Percentiles rank a stretch among this genome's conserved stretches.
phyloP scores from a whole-genome alignment of 2,113 vertebrate species.

The Hippopotamus amphibius region DNA sequence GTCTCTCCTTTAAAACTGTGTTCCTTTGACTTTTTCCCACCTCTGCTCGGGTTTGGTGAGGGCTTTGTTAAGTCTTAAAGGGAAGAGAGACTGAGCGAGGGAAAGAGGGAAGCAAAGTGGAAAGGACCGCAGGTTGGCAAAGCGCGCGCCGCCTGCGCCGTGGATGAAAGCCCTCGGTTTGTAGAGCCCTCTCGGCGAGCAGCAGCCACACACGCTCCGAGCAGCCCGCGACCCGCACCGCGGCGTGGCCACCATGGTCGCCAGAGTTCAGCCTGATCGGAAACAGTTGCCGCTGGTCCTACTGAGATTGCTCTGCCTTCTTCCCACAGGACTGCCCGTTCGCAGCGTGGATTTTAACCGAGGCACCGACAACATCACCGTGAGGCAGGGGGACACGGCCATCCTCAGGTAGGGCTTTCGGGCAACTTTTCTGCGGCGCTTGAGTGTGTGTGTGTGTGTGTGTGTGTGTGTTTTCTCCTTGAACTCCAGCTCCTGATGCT shows the following conservation, averaged over 20 bases:
- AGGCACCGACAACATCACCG: slow-evolving; percentile 99
- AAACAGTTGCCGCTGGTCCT: slow-evolving; percentile 96
- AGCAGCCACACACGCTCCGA: slow-evolving; percentile 64
- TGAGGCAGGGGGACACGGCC: slow-evolving; percentile 99
- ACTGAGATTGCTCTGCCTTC: slow-evolving; percentile 99
- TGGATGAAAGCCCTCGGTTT: slow-evolving; percentile 40
- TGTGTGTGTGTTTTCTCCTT: neutral
- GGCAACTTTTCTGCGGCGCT: slow-evolving; percentile 72
- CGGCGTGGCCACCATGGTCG: slow-evolving; percentile 91
- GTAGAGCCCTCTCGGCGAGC: slow-evolving; percentile 64
- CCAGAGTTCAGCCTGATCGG: slow-evolving; percentile 93
- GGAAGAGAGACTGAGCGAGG: slow-evolving; percentile 41
- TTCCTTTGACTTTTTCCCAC: slow-evolving; percentile 61
- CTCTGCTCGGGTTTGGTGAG: slow-evolving; percentile 56
- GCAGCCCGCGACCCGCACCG: slow-evolving; percentile 71
- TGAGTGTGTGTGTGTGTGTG: neutral
- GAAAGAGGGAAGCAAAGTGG: slow-evolving; percentile 58
- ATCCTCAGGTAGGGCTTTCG: slow-evolving; percentile 95
- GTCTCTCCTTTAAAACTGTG: slow-evolving; percentile 48
- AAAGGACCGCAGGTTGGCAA: slow-evolving; percentile 42
- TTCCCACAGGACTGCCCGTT: slow-evolving; percentile 99
- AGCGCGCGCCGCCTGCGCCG: neutral
- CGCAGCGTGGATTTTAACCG: slow-evolving; percentile 99
- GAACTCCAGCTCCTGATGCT: slow-evolving; percentile 52
- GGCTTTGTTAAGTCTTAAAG: slow-evolving; percentile 73